Conservation (phyloP, 2,797 vertebrate species). For the Muscicapa comitata region DNA sequence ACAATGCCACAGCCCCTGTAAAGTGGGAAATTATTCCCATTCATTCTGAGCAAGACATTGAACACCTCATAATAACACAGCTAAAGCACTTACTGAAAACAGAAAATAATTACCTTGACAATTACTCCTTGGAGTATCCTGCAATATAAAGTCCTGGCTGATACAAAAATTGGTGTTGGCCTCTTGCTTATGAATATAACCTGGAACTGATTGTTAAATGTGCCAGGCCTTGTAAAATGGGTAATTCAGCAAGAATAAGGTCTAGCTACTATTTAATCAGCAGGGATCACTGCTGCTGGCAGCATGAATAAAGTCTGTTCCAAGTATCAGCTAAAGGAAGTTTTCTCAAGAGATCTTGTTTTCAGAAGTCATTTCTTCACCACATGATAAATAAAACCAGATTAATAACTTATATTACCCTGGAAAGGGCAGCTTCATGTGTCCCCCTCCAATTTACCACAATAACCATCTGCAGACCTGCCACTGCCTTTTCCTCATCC, state of each 20-base stretch:
- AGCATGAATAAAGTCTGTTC: neutral
- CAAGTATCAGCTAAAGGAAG: neutral
- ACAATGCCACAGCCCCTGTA: neutral
- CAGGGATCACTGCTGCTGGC: neutral
- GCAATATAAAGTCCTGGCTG: neutral
- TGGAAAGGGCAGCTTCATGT: neutral
- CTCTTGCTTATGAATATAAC: constrained; percentile 4
- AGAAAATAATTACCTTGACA: neutral
- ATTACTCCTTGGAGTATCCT: neutral
- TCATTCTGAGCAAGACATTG: neutral
- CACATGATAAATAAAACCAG: constrained; percentile 8
- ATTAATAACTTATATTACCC: neutral
- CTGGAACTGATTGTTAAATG: neutral
- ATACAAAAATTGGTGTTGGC: constrained; percentile 15
- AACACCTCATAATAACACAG: neutral
- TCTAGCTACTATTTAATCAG: constrained; percentile 12
- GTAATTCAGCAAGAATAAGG: constrained; percentile 6
- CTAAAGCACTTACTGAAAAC: neutral
- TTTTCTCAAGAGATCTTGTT: constrained; percentile 16
- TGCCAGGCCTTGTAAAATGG: neutral
- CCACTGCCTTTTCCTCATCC: neutral
- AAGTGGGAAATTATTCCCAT: neutral
- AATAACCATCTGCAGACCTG: neutral
- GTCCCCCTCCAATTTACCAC: neutral
- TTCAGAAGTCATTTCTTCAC: constrained; percentile 19